These are phyloP conservation scores for Montipora cactus DNA, from an alignment of 64 coral and sea anemone species.

Conservation along the genomic window DNA sequence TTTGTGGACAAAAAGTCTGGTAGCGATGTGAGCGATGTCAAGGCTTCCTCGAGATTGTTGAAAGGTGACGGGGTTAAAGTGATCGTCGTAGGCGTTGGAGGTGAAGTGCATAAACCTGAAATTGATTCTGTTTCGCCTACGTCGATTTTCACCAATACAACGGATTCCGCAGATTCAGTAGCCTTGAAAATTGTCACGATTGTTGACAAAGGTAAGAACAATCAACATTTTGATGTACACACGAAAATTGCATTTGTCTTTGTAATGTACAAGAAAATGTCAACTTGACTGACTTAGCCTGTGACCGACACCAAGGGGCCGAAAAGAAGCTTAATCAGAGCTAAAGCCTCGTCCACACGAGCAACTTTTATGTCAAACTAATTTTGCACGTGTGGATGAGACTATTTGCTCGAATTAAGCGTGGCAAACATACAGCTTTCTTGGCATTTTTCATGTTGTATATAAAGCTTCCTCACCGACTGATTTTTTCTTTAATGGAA, in stretches of 20 bases:
- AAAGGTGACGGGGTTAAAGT: conserved; percentile 66
- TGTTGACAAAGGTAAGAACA: conserved; percentile 47
- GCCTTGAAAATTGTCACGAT: conserved; percentile 48
- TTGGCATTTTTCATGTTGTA: too few relatives aligned
- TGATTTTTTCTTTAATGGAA: too few relatives aligned
- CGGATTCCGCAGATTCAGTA: conserved; percentile 28
- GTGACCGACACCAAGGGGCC: too few relatives aligned
- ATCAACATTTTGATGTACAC: background rate
- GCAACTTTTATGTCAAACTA: too few relatives aligned
- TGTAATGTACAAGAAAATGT: background rate
- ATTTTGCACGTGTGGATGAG: too few relatives aligned
- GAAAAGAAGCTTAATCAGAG: too few relatives aligned
- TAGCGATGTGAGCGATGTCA: conserved; percentile 36
- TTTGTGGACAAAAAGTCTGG: conserved; percentile 49
- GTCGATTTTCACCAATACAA: conserved; percentile 27
- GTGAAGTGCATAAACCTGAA: conserved; percentile 41
- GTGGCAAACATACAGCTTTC: too few relatives aligned
- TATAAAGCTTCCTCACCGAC: too few relatives aligned
- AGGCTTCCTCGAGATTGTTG: conserved; percentile 33
- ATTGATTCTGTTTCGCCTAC: background rate
- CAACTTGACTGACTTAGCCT: too few relatives aligned
- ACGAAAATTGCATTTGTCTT: background rate
- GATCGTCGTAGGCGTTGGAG: conserved; percentile 71
- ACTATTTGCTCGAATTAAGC: too few relatives aligned
- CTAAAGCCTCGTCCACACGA: too few relatives aligned